phyloP scores from a whole-genome alignment of 30 jellyfish, hydroid and myxozoan species.

The Chrysaora quinquecirrha region DNA sequence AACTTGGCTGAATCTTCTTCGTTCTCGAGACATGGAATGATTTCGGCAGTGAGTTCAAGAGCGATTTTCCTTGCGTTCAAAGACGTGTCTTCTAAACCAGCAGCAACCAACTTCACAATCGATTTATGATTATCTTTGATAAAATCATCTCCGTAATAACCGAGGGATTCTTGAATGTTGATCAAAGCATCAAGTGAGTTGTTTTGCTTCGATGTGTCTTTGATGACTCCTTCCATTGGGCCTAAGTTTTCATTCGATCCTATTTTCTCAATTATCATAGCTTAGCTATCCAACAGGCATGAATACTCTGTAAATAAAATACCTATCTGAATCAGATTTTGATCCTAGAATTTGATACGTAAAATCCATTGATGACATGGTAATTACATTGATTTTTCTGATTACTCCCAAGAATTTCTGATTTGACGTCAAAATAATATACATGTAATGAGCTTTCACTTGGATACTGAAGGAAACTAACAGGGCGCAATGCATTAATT shows the following conservation, averaged over 20 bases:
- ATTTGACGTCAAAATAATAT: slow-evolving; percentile 45
- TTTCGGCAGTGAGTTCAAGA: slow-evolving; percentile 62
- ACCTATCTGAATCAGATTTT: not conserved
- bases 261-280: slow-evolving; percentile 49
- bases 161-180: slow-evolving; percentile 49
- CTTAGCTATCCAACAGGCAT: not conserved
- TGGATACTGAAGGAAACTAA: not conserved
- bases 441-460: not conserved
- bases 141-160: slow-evolving; percentile 41
- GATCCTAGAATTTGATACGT: not conserved
- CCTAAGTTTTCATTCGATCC: slow-evolving; percentile 35
- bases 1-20: slow-evolving; percentile 46
- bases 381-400: slow-evolving; percentile 21
- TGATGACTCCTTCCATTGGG: slow-evolving; percentile 57
- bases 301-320: not conserved
- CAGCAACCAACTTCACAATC: slow-evolving; percentile 47
- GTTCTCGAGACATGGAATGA: slow-evolving; percentile 46
- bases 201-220: slow-evolving; percentile 30
- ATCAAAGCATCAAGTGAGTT: slow-evolving; percentile 36
- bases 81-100: slow-evolving; percentile 49
- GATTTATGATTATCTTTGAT: slow-evolving; percentile 29
- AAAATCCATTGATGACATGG: slow-evolving; percentile 43
- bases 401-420: slow-evolving; percentile 46
- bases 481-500: slow-evolving; percentile 12
- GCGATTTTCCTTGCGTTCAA: slow-evolving; percentile 66